Base-by-base conservation (phyloP, 1,140 invertebrate genomes). In the Leptopilina clavipes region DNA sequence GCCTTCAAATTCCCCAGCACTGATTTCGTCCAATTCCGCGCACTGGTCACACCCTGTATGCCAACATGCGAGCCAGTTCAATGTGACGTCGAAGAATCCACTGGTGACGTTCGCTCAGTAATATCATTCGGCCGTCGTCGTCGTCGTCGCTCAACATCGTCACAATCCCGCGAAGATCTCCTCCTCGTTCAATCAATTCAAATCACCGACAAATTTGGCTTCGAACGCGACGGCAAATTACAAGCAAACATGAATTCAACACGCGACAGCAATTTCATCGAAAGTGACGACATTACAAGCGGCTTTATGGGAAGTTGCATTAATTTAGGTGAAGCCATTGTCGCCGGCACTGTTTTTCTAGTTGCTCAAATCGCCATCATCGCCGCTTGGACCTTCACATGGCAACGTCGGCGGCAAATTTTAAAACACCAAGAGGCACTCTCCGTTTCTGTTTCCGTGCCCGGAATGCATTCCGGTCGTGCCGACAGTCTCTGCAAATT, bases 1-100 rank as follows among this genome's bases (percentile, higher is more conserved):
- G 97, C 97, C 10, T 98, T 98, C 93, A 98, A 98, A 88, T 98
- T 98, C 92, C 97, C 97, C 0, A 97, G 96, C 14, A 97, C 96
- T 0, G 97, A 98, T 87, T 94, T 98, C 11, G 97, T 98, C 0
- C 97, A 98, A 89, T 98, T 98, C 93, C 93, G 97, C 70, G 97
- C 97, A 1, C 86, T 98, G 81, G 97, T 98, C 0, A 98, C 97
- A 3, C 97, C 97, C 0, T 98, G 97, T 85, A 95, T 98, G 94
- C 96, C 96, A 1, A 93, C 93, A 31, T 98, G 97, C 86, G 96
- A 97, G 88, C 97, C 97, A 0, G 96, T 97, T 0, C 94, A 96
- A 83, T 98, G 97, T 86, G 94, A 96, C 70, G 93, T 95, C 74
- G 93, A 94, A 78, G 95, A 96, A 82, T 92, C 93, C 73, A 94